Base-by-base conservation (phyloP, 1,140 invertebrate genomes). In the Polypedilum vanderplanki region DNA sequence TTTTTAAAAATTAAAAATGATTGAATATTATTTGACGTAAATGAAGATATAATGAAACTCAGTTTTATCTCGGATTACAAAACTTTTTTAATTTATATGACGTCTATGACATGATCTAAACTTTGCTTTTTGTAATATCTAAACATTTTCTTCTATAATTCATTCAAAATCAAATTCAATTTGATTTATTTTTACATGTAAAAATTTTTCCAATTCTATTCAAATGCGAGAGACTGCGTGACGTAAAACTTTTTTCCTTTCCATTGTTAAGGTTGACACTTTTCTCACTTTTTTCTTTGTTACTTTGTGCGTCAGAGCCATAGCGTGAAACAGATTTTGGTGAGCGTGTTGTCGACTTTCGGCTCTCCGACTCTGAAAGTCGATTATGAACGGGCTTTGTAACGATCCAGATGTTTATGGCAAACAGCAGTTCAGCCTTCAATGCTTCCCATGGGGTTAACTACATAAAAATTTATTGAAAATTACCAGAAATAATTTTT, bases 371-470 rank as follows among this genome's bases (percentile, higher is more conserved):
- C 81, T 81, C 22, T 78, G 67, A 7, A 80, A 80, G 65, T 20
- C 15, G 22, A 67, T 75, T 75, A 78, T 82, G 82, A 5, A 86
- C 83, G 0, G 84, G 83, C 79, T 87, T 87, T 15, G 84, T 85
- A 74, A 82, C 78, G 18, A 80, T 79, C 78, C 80, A 83, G 75
- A 87, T 80, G 75, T 86, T 84, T 15, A 87, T 75, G 12, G 83
- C 83, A 76, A 87, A 87, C 77, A 80, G 84, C 0, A 87, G 73
- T 79, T 87, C 87, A 2, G 81, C 79, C 12, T 79, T 75, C 18
- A 87, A 77, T 12, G 86, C 86, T 77, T 86, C 83, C 75, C 79
- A 79, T 0, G 84, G 82, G 1, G 84, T 83, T n/a, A 87, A 80
- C 86, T 87, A 77, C 24, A 33, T 7, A 57, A 73, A 10, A 20